Evolutionary conservation across 1,140 invertebrate genomes (phyloP), one percentile per base, ranked within the genome.

Genomic region (Melitaea cinxia): DNA sequence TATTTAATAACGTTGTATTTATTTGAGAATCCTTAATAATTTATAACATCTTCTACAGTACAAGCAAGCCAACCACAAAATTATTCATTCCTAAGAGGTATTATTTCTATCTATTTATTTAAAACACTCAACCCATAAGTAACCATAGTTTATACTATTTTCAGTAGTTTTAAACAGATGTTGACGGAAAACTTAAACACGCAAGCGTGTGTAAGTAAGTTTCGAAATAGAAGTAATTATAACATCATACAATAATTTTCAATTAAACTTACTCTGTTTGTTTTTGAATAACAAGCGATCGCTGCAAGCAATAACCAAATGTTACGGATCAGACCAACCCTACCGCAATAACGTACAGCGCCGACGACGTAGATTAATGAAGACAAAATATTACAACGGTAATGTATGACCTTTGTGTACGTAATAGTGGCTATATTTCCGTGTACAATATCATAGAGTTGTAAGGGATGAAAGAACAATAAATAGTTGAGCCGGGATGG

Each of bases 381-480:
- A 17, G 37, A 28, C 14, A 39, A 52, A 55, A 47, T 30, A 45
- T 17, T 26, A n/a, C 47, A 23, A 23, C 19, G 7, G 24, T 19
- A 55, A 10, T 23, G 1, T 23, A 19, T 15, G 6, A 2, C 24
- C 33, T 56, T 5, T 3, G 3, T 17, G 65, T 24, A 52, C 14
- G 42, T 42, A 23, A 57, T 57, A 56, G 28, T 14, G 54, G 2
- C 39, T 65, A 55, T 54, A 53, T 72, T 73, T 54, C 56, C 9
- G n/a, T 66, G 28, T 14, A 53, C 35, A 26, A 24, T 23, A 7
- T 37, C 5, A 21, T 14, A 24, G 15, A 39, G 37, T 28, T 53
- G 35, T 65, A 7, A 59, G 24, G 49, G 55, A 65, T 26, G 47
- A 50, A 65, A 53, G 55, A 79, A 79, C 72, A 77, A 79, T 77